A percentile compares a stretch with the other conserved stretches of the same genome.
phyloP scores from a whole-genome alignment of 2,888 invertebrate species.

The Ennomos quercinarius region DNA sequence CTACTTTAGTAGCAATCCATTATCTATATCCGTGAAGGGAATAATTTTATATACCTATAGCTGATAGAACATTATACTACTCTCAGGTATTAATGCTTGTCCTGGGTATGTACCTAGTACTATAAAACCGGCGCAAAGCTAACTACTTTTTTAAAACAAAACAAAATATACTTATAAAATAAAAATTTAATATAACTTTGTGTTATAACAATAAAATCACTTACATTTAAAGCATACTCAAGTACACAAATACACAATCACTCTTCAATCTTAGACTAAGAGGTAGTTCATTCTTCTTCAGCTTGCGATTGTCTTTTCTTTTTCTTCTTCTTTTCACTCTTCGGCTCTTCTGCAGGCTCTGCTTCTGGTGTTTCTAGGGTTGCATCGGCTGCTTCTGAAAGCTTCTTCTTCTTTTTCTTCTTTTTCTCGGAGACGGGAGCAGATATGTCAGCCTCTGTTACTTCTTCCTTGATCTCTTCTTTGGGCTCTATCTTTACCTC shows the following conservation, averaged over 20 bases:
- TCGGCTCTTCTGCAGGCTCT: conserved; percentile 46
- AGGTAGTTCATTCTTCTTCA: conserved; percentile 61
- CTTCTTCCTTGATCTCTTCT: conserved; percentile 47
- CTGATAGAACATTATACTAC: no score
- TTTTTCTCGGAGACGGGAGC: conserved; percentile 75
- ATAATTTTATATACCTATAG: no score
- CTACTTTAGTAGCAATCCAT: no score
- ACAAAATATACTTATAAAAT: conserved; percentile 14
- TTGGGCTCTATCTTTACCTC: conserved; percentile 56
- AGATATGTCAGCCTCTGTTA: conserved; percentile 42
- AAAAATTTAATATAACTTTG: conserved; percentile 21
- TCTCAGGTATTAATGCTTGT: no score
- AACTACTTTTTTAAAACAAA: conserved; percentile 20
- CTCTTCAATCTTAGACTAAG: conserved; percentile 16
- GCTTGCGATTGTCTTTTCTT: conserved; percentile 61
- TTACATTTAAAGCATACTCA: conserved; percentile 22
- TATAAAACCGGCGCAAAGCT: no score
- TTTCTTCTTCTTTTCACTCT: conserved; percentile 78
- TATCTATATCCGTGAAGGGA: no score
- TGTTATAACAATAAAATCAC: conserved; percentile 14
- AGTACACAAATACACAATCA: conserved; percentile 22
- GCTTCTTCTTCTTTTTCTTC: conserved; percentile 83
- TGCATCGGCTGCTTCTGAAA: conserved; percentile 63
- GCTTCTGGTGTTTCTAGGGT: conserved; percentile 48
- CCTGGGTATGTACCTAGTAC: no score